Conservation (phyloP, 2,888 invertebrate species). For the Scaptomyza parva region DNA sequence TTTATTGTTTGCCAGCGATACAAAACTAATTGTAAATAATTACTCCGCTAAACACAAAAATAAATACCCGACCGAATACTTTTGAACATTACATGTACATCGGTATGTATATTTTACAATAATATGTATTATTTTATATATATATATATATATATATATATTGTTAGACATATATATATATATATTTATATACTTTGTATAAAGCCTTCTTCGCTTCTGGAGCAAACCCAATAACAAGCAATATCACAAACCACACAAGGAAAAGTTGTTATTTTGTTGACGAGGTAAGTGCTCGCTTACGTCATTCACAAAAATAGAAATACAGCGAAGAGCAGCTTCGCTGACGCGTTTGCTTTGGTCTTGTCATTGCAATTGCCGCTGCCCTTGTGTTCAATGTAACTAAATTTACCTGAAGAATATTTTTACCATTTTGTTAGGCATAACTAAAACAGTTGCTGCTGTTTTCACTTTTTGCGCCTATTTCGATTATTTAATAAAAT, state of each 20-base stretch:
- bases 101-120: no score
- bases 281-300: slow-evolving; percentile 67
- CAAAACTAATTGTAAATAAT: no score
- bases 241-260: slow-evolving; percentile 43
- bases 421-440: slow-evolving; percentile 76
- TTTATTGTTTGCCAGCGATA: no score
- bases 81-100: no score
- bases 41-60: no score
- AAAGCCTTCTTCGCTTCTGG: slow-evolving; percentile 42
- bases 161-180: slow-evolving; percentile 5
- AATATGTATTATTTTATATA: slow-evolving; percentile 12
- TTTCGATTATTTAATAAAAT: slow-evolving; percentile 29
- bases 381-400: slow-evolving; percentile 34
- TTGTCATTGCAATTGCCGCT: slow-evolving; percentile 10
- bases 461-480: slow-evolving; percentile 40
- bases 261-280: slow-evolving; percentile 60
- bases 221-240: slow-evolving; percentile 49
- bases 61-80: no score
- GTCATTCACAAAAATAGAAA: slow-evolving; percentile 79
- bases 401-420: slow-evolving; percentile 75
- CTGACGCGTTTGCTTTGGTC: slow-evolving; percentile 17
- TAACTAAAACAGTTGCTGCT: slow-evolving; percentile 40
- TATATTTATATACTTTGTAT: slow-evolving; percentile 25
- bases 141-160: background rate
- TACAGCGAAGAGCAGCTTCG: slow-evolving; percentile 42